A percentile compares a stretch with the other conserved stretches of the same genome.
phyloP scores from a whole-genome alignment of 2,888 invertebrate species.

The Diogma glabrata region DNA sequence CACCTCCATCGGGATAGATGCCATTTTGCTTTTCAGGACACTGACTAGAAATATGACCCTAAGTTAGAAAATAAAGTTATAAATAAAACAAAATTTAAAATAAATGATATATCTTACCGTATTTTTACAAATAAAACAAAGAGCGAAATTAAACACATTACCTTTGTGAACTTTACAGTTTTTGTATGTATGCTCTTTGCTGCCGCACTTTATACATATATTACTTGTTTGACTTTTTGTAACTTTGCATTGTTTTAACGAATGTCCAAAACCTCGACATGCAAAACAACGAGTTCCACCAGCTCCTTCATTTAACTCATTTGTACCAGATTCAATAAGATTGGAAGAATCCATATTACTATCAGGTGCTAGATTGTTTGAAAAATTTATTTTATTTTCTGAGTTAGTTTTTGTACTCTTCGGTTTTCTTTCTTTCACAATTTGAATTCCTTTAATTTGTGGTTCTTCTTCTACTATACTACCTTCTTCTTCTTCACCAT shows the following conservation, averaged over 20 bases:
- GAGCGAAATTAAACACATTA: background rate
- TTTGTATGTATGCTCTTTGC: background rate
- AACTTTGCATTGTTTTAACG: background rate
- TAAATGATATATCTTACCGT: background rate
- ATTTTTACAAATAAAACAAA: constrained; percentile 7
- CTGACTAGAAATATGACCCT: constrained; percentile 9
- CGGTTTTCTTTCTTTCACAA: too few species aligned
- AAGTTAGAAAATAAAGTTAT: background rate
- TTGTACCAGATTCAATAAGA: too few species aligned
- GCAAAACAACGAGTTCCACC: background rate
- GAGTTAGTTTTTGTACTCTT: too few species aligned
- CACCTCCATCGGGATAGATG: constrained; percentile 6
- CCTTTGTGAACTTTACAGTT: constrained; percentile 1
- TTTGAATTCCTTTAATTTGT: too few species aligned
- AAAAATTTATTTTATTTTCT: too few species aligned
- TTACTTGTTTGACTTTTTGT: background rate
- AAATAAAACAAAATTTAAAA: background rate
- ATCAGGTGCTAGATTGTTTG: too few species aligned
- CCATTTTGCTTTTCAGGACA: constrained; percentile 5
- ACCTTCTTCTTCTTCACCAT: background rate
- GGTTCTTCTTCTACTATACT: background rate
- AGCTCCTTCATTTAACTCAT: background rate
- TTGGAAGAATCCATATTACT: too few species aligned
- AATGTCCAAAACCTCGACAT: background rate
- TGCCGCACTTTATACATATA: constrained; percentile 9